Conservation (phyloP, 1,140 invertebrate species). For the Bombus ignitus region DNA sequence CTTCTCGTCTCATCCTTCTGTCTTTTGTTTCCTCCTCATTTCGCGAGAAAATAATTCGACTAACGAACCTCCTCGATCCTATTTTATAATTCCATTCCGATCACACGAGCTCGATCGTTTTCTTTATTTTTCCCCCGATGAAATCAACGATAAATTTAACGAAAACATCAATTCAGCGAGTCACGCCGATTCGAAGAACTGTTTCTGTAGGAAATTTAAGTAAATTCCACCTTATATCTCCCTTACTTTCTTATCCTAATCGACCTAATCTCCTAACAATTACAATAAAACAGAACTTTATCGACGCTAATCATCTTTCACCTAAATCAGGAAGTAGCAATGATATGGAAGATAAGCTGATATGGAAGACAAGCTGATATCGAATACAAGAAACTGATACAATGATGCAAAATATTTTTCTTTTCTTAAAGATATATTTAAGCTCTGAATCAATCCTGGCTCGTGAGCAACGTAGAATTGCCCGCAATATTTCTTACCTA, state of each 20-base stretch:
- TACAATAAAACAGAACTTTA: neutral
- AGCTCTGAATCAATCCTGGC: fast-evolving
- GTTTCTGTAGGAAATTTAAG: neutral
- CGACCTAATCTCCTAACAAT: neutral
- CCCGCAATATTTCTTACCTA: neutral
- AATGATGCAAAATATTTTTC: neutral
- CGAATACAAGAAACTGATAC: neutral
- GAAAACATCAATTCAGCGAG: neutral
- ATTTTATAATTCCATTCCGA: neutral
- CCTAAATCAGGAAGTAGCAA: neutral
- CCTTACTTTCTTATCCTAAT: too few species aligned
- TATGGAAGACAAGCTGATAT: neutral
- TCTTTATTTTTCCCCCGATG: too few species aligned
- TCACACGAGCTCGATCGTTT: neutral
- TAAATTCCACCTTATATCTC: neutral
- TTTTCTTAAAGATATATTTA: too few species aligned
- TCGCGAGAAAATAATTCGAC: neutral
- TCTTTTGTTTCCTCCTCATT: neutral
- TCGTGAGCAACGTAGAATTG: neutral
- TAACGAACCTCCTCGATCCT: neutral
- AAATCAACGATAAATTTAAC: neutral
- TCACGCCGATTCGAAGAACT: neutral
- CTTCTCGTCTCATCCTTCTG: neutral
- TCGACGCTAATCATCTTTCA: neutral
- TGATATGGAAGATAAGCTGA: neutral